phyloP scores from a whole-genome alignment of 2,797 vertebrate species.

The Taenioides sp. region DNA sequence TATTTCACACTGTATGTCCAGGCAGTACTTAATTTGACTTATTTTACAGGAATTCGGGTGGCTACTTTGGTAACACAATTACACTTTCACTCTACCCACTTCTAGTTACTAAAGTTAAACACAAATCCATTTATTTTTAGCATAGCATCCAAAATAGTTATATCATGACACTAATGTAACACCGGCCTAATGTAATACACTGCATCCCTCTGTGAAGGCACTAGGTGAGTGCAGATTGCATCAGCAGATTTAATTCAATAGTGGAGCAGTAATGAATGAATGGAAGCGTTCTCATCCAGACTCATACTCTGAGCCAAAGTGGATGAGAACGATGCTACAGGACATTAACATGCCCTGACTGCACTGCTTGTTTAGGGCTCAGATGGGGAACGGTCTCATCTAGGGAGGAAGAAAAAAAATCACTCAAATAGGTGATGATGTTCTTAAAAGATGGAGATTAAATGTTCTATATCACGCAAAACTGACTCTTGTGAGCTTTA shows the following conservation, averaged over 20 bases:
- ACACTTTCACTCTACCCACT: no score
- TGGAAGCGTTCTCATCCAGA: not conserved
- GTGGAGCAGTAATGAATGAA: not conserved
- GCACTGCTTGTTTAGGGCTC: not conserved
- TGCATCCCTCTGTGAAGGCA: not conserved
- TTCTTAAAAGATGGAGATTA: not conserved
- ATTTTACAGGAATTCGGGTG: not conserved
- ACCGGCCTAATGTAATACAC: not conserved
- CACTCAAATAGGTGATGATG: not conserved
- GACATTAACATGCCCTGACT: not conserved
- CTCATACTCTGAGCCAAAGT: not conserved
- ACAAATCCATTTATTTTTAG: slow-evolving; percentile 14
- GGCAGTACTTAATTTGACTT: not conserved
- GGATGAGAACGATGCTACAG: not conserved
- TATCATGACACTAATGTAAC: not conserved
- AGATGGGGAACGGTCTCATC: not conserved
- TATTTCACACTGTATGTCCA: no score
- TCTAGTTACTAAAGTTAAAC: no score
- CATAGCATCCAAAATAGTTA: not conserved
- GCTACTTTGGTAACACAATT: not conserved
- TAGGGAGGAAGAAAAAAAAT: no score
- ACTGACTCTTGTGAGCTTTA: no score
- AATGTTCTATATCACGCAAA: not conserved
- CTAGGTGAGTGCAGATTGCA: slow-evolving; percentile 10
- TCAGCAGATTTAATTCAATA: slow-evolving; percentile 5